Percentiles rank a stretch among this genome's conserved stretches.
Conservation (phyloP, 1,140 invertebrate species). For the Oedothorax gibbosus region DNA sequence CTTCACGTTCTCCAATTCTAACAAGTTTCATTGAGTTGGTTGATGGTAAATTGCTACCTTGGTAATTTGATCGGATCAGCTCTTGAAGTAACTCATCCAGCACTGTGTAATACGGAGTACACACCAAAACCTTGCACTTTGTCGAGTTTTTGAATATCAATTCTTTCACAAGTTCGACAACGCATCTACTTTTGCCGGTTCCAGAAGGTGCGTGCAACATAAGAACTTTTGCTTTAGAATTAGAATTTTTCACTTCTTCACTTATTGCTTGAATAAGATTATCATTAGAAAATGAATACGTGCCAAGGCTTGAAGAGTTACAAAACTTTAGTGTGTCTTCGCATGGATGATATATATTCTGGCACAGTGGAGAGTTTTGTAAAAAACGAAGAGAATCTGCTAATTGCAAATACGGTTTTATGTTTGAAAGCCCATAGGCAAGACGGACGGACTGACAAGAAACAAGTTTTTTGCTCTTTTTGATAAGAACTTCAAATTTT, state of each 20-base stretch:
- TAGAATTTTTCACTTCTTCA: constrained; percentile 5
- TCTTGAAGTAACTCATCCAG: constrained; percentile 80
- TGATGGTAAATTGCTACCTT: constrained; percentile 62
- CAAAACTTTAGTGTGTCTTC: not conserved
- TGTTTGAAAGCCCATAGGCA: constrained; percentile 18
- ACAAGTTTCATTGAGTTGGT: constrained; percentile 72
- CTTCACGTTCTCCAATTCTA: constrained; percentile 73
- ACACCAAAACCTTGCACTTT: constrained; percentile 75
- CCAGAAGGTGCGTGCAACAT: constrained; percentile 79
- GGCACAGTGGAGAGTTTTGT: constrained; percentile 5
- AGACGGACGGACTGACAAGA: not conserved
- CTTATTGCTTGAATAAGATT: not conserved
- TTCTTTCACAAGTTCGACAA: constrained; percentile 76
- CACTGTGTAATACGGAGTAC: constrained; percentile 85
- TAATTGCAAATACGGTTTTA: constrained; percentile 10
- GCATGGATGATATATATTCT: constrained; percentile 1
- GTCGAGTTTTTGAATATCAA: constrained; percentile 67
- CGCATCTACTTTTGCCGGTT: constrained; percentile 78
- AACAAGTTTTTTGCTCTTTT: constrained; percentile 4
- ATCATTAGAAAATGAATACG: not conserved
- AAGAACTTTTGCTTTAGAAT: constrained; percentile 71
- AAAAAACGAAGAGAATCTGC: constrained; percentile 4
- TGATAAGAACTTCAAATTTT: not conserved
- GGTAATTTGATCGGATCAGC: constrained; percentile 67
- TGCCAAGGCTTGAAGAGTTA: not conserved